A percentile compares a stretch with the other conserved stretches of the same genome.
Conservation (phyloP, 2,888 invertebrate genomes). For the Kuschelorhynchus macadamiae region DNA sequence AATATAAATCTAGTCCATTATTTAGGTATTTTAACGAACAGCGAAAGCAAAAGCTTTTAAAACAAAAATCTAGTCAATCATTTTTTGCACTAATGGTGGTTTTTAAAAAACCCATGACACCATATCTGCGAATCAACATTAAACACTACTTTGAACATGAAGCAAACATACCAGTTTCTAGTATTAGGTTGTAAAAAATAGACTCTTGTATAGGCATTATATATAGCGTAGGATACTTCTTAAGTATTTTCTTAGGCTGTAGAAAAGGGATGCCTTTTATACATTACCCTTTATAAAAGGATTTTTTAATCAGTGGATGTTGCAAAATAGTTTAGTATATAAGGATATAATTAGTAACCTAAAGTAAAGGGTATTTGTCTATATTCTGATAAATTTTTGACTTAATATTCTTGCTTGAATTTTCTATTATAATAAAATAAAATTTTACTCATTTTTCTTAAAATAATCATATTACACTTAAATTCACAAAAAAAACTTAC, state of each 20-base stretch:
- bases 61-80: slow-evolving; percentile 27
- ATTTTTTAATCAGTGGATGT: slow-evolving; percentile 19
- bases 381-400: no score
- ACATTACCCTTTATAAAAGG: slow-evolving; percentile 16
- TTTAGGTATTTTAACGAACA: no score
- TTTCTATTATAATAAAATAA: no score
- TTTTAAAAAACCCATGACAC: no score
- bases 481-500: no score
- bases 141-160: slow-evolving; percentile 18
- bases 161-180: slow-evolving; percentile 25
- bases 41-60: no score
- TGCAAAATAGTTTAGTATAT: no score
- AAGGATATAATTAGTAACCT: background rate
- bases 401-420: no score
- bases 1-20: no score
- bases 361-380: no score
- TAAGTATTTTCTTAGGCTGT: slow-evolving; percentile 18
- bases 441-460: no score
- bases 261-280: slow-evolving; percentile 34
- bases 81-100: background rate
- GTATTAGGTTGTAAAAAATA: slow-evolving; percentile 26
- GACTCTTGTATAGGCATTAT: slow-evolving; percentile 25
- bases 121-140: background rate
- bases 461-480: no score
- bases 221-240: background rate